phyloP scores from a whole-genome alignment of 53 echinoderm and acorn worm genomes.

The Echinarachnius parma region DNA sequence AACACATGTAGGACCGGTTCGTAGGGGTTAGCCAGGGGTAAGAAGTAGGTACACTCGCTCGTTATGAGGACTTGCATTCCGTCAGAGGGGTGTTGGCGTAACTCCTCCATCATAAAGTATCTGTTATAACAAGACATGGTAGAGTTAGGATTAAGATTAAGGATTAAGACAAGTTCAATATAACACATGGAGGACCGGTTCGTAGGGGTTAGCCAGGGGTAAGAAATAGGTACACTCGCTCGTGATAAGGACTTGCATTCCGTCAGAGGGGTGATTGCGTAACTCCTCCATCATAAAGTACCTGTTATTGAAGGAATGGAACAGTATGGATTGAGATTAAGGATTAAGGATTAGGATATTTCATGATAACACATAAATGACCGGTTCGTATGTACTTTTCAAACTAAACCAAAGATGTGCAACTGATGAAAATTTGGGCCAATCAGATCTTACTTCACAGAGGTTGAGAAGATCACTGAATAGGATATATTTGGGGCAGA shows the following conservation, averaged over 20 bases:
- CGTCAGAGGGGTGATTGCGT: conserved; percentile 62
- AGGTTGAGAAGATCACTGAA: too few species aligned
- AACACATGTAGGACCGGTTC: conserved; percentile 68
- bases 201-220: conserved; percentile 49
- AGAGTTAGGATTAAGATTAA: too few species aligned
- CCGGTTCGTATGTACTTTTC: too few species aligned
- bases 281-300: conserved; percentile 88
- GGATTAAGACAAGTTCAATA: too few species aligned
- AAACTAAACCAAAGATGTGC: too few species aligned
- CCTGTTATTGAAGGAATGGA: conserved; percentile 55
- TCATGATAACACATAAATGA: too few species aligned
- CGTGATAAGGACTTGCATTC: conserved; percentile 85
- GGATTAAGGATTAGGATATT: too few species aligned
- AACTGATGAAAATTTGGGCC: too few species aligned
- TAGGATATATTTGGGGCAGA: too few species aligned
- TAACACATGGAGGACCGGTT: conserved; percentile 66
- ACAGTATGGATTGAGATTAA: too few species aligned
- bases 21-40: conserved; percentile 54
- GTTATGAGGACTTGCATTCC: conserved; percentile 88
- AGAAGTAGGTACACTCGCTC: conserved; percentile 84
- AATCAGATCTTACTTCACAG: too few species aligned
- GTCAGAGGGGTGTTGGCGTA: conserved; percentile 64
- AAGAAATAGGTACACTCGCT: conserved; percentile 88
- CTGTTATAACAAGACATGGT: conserved; percentile 48
- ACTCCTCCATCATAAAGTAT: conserved; percentile 83